Evolutionary conservation across 2,888 invertebrate species (phyloP).

Genomic region (Galeruca laticollis): DNA sequence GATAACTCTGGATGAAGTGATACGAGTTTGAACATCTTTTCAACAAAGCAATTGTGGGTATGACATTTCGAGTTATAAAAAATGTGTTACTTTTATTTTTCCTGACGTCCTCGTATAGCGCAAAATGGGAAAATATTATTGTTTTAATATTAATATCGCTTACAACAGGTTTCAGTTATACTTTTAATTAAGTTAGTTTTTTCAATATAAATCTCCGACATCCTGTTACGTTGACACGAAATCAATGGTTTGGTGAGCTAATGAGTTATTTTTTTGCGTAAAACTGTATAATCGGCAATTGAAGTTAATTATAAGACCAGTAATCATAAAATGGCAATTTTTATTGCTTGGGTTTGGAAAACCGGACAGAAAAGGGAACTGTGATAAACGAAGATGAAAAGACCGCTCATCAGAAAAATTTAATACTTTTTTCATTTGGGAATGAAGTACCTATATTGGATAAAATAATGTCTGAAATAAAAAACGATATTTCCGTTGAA

Average conservation of each 20-base stretch:
- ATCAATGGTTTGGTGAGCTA: constrained; percentile 7
- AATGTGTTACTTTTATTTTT: too few relatives aligned
- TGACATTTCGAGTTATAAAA: too few relatives aligned
- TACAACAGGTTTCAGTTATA: constrained; percentile 4
- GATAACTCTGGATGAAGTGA: too few relatives aligned
- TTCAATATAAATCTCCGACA: constrained; percentile 26
- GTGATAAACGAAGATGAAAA: too few relatives aligned
- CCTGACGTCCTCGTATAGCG: too few relatives aligned
- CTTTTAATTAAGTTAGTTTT: constrained; percentile 20
- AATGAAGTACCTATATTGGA: too few relatives aligned
- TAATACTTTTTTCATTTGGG: too few relatives aligned
- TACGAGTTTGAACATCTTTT: too few relatives aligned
- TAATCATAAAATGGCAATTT: neutral
- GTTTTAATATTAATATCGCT: constrained; percentile 10
- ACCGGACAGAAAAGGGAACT: neutral
- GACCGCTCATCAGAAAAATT: too few relatives aligned
- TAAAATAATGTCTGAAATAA: too few relatives aligned
- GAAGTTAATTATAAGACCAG: neutral
- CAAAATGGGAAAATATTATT: neutral
- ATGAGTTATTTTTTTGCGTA: constrained; percentile 15
- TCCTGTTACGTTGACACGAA: constrained; percentile 21
- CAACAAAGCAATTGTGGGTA: too few relatives aligned
- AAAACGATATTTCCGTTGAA: too few relatives aligned
- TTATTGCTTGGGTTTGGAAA: neutral
- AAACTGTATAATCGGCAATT: neutral